Conservation (phyloP, 2,888 invertebrate genomes). For the Drosophila pegasa region DNA sequence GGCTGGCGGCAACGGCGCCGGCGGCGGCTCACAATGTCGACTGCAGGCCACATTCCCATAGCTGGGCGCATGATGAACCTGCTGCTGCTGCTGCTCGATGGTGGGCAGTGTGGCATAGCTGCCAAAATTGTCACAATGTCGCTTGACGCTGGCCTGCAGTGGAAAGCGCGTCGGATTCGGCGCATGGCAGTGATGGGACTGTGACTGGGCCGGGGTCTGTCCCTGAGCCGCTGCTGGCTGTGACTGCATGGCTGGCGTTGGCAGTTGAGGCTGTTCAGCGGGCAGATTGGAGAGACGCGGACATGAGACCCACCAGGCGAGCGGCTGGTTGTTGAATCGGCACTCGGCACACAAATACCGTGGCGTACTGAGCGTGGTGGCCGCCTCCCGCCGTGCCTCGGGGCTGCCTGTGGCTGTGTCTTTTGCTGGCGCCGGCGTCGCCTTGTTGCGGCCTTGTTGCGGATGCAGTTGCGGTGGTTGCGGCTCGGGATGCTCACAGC, state of each 20-base stretch:
- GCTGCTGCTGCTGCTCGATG: conserved; percentile 59
- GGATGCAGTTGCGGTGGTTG: conserved; percentile 33
- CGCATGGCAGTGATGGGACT: conserved; percentile 55
- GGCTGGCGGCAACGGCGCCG: background rate
- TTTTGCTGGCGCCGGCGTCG: conserved; percentile 7
- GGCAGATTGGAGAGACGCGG: conserved; percentile 82
- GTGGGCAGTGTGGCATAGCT: conserved; percentile 75
- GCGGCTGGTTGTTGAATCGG: conserved; percentile 83
- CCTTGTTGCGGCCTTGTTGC: conserved; percentile 26
- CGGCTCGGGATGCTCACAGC: conserved; percentile 77
- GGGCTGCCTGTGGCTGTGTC: conserved; percentile 21
- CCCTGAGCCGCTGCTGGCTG: conserved; percentile 36
- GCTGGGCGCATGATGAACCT: conserved; percentile 51
- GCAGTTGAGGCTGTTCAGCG: conserved; percentile 45
- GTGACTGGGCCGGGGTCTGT: conserved; percentile 2
- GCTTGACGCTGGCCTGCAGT: conserved; percentile 45
- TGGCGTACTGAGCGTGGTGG: conserved; percentile 55
- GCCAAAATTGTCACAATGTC: conserved; percentile 77
- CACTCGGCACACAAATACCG: conserved; percentile 83
- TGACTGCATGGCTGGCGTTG: conserved; percentile 57
- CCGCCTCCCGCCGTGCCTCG: conserved; percentile 32
- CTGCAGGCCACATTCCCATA: conserved; percentile 42
- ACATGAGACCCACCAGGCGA: conserved; percentile 85
- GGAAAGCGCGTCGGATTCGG: conserved; percentile 64
- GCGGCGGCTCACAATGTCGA: conserved; percentile 46